phyloP scores from a whole-genome alignment of 1,140 invertebrate genomes.

The Bathynomus jamesi region DNA sequence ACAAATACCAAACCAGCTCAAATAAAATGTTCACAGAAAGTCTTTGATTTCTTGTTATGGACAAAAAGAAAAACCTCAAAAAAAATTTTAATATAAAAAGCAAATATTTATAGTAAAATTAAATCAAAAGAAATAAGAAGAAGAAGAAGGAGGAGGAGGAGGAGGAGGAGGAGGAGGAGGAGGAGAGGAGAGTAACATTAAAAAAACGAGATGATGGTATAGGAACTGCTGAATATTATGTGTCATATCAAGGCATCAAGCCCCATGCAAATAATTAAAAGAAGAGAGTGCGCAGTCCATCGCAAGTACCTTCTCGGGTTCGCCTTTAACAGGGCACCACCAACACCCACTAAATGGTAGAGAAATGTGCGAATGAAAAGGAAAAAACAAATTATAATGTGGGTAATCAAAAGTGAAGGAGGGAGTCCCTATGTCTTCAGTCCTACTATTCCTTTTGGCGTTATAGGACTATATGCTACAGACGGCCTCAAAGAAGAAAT shows the following conservation, averaged over 20 bases:
- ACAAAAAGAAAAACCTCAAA: not conserved
- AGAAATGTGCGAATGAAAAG: conserved; percentile 19
- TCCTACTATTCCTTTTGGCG: no score
- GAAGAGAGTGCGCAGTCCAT: conserved; percentile 31
- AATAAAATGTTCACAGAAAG: not conserved
- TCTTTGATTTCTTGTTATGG: not conserved
- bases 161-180: no score
- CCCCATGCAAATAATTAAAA: conserved; percentile 22
- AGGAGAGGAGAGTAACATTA: not conserved
- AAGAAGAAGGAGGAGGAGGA: not conserved
- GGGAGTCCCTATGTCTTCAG: no score
- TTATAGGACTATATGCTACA: no score
- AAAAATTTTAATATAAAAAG: not conserved
- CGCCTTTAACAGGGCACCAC: conserved; percentile 37
- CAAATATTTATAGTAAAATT: not conserved
- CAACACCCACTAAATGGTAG: conserved; percentile 38
- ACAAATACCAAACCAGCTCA: not conserved
- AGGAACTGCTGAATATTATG: not conserved
- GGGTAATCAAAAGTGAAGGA: no score
- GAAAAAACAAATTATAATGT: conserved; percentile 10
- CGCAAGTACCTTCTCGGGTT: conserved; percentile 37
- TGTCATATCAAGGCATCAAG: conserved; percentile 25
- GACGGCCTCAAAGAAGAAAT: no score
- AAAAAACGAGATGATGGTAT: not conserved
- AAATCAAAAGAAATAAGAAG: not conserved